phyloP scores from a whole-genome alignment of 2,888 invertebrate genomes.

The Oscheius sp. region DNA sequence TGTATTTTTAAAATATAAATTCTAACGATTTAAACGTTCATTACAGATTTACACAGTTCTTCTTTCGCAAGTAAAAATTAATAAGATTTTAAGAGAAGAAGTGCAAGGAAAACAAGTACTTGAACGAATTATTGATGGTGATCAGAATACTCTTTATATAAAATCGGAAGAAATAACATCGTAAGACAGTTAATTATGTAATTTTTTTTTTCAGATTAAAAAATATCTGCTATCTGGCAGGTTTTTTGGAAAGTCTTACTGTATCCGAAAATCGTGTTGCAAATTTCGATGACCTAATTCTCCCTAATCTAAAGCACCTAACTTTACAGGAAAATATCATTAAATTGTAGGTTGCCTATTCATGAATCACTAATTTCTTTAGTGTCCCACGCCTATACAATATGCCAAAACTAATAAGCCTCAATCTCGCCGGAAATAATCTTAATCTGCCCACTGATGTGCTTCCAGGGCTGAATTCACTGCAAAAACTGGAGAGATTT shows the following conservation, averaged over 20 bases:
- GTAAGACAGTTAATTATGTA: background rate
- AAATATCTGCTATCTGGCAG: slow-evolving; percentile 43
- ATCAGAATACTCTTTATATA: background rate
- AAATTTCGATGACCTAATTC: slow-evolving; percentile 37
- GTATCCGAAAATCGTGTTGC: slow-evolving; percentile 41
- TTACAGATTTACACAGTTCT: background rate
- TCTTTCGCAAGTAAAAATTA: background rate
- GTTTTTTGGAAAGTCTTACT: slow-evolving; percentile 40
- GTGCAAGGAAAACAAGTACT: slow-evolving; percentile 12
- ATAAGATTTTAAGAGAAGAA: background rate
- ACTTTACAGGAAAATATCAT: slow-evolving; percentile 53
- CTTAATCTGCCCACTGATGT: background rate
- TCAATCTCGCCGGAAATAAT: background rate
- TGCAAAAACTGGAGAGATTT: slow-evolving; percentile 7
- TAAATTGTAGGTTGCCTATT: background rate
- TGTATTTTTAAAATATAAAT: background rate
- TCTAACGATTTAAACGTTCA: background rate
- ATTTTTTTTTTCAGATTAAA: slow-evolving; percentile 36
- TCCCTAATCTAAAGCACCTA: slow-evolving; percentile 44
- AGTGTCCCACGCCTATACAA: background rate
- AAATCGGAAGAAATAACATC: background rate
- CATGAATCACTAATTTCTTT: background rate
- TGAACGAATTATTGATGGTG: slow-evolving; percentile 13
- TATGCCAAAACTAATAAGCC: background rate
- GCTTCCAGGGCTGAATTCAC: background rate